phyloP scores from a whole-genome alignment of 2,797 vertebrate genomes.

The Lates japonicus region DNA sequence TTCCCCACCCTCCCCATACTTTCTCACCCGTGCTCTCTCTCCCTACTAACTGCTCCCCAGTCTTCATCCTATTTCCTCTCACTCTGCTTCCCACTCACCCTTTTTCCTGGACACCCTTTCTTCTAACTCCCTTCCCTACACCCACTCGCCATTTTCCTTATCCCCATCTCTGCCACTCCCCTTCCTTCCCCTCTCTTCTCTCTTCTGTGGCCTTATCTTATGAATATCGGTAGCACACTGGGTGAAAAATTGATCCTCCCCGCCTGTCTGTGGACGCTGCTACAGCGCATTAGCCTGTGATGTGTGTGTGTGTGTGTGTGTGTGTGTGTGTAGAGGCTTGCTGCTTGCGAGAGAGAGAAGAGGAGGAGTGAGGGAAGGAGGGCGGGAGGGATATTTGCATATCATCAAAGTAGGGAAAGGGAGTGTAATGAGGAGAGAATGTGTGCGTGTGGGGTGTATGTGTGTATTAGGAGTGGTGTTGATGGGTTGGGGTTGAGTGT shows the following conservation, averaged over 20 bases:
- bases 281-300: slow-evolving; percentile 79
- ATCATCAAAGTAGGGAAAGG: slow-evolving; percentile 85
- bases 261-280: slow-evolving; percentile 84
- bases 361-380: slow-evolving; percentile 52
- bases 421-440: slow-evolving; percentile 80
- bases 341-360: slow-evolving; percentile 65
- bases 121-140: slow-evolving; percentile 43
- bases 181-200: slow-evolving; percentile 55
- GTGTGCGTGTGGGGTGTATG: slow-evolving; percentile 49
- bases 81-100: slow-evolving; percentile 59
- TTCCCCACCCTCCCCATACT: slow-evolving; percentile 71
- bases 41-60: slow-evolving; percentile 33
- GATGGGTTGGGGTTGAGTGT: slow-evolving; percentile 66
- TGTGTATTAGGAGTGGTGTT: slow-evolving; percentile 68
- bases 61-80: slow-evolving; percentile 35
- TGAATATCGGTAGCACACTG: slow-evolving; percentile 86
- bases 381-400: slow-evolving; percentile 82
- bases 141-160: slow-evolving; percentile 71
- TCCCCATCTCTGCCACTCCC: slow-evolving; percentile 57
- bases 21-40: slow-evolving; percentile 73
- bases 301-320: slow-evolving; percentile 43
- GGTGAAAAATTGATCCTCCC: slow-evolving; percentile 87
- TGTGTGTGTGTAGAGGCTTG: slow-evolving; percentile 63
- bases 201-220: slow-evolving; percentile 83
- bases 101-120: slow-evolving; percentile 60